phyloP scores from a whole-genome alignment of 2,797 vertebrate species.

The Heteromormyrus szaboi region DNA sequence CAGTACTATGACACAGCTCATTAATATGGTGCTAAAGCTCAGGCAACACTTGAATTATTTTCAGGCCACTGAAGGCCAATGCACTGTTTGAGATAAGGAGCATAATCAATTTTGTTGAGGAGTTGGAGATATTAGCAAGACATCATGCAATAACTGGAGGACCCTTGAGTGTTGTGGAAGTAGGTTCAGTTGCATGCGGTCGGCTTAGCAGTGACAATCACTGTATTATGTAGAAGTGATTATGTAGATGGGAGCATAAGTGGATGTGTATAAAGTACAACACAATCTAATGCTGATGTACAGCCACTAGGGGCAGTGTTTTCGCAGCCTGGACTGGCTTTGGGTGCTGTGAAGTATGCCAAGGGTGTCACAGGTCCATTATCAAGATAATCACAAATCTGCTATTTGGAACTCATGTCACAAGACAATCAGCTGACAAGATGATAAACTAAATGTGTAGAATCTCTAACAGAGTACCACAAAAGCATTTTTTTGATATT shows the following conservation, averaged over 20 bases:
- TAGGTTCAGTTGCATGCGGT: background rate
- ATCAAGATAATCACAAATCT: background rate
- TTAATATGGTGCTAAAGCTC: background rate
- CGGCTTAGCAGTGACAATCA: background rate
- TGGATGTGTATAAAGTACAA: background rate
- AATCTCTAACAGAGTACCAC: background rate
- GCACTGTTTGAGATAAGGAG: background rate
- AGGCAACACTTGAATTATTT: background rate
- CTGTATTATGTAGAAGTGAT: background rate
- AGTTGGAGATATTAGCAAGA: background rate
- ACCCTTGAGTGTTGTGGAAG: background rate
- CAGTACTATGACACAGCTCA: background rate
- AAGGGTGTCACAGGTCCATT: background rate
- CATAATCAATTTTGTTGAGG: background rate
- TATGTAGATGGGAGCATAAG: background rate
- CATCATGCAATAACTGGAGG: background rate
- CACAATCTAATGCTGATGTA: background rate
- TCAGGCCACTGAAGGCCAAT: background rate
- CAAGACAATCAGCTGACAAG: background rate
- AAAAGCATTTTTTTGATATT: background rate
- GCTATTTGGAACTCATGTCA: background rate
- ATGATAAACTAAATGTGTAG: background rate
- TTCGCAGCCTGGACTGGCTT: background rate
- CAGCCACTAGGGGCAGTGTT: background rate
- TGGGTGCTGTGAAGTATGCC: background rate